A percentile compares a stretch with the other conserved stretches of the same genome.
phyloP scores from a whole-genome alignment of 2,113 vertebrate genomes.

The Pterocles gutturalis region DNA sequence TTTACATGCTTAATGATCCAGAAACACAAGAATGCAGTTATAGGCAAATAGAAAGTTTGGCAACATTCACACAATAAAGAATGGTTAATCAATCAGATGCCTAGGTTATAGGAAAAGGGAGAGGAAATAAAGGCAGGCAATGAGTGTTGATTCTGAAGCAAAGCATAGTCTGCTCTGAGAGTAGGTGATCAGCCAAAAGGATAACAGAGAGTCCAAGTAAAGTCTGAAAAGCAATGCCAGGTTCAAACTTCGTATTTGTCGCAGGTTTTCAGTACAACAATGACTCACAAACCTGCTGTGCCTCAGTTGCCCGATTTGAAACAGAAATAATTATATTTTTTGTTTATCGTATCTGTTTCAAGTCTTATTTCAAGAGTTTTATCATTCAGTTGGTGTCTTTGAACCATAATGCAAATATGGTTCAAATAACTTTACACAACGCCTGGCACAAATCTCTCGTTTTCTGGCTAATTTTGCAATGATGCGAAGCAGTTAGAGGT shows the following conservation, averaged over 20 bases:
- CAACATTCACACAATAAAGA: not conserved
- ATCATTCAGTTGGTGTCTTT: not conserved
- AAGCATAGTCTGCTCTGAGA: not conserved
- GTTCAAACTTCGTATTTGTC: not conserved
- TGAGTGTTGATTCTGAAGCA: not conserved
- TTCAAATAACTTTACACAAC: not conserved
- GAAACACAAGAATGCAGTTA: slow-evolving; percentile 48
- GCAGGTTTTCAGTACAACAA: not conserved
- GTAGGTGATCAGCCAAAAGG: not conserved
- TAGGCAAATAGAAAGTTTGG: slow-evolving; percentile 28
- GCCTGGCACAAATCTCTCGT: not conserved
- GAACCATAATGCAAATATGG: not conserved
- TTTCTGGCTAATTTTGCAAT: not conserved
- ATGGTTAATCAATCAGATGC: slow-evolving; percentile 7
- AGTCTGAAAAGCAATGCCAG: not conserved
- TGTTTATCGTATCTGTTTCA: not conserved
- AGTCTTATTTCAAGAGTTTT: not conserved
- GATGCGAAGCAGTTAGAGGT: not conserved
- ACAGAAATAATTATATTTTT: not conserved
- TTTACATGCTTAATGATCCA: slow-evolving; percentile 59
- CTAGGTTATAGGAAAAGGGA: not conserved
- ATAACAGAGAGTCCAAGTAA: not conserved
- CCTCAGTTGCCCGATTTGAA: not conserved
- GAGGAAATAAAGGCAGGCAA: not conserved
- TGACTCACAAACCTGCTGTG: not conserved